These are phyloP conservation scores for Hippasteria phrygiana DNA, from an alignment of 53 echinoderm and acorn worm genomes.

Conservation along the genomic window DNA sequence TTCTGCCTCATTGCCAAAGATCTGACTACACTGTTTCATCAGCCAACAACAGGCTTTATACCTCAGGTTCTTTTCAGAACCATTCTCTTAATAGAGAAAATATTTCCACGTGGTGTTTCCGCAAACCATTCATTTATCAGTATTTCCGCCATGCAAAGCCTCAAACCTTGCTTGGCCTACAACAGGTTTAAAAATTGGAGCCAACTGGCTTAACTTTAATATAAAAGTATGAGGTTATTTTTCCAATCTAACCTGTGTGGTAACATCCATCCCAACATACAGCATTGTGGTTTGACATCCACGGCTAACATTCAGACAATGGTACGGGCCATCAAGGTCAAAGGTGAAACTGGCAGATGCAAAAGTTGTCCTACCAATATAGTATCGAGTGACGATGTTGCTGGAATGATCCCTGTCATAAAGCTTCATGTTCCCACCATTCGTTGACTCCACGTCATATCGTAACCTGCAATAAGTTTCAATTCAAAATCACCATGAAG, in stretches of 20 bases:
- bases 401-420: conserved; percentile 12
- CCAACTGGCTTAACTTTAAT: too few species aligned
- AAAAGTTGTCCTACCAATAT: conserved; percentile 10
- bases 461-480: neutral
- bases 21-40: too few species aligned
- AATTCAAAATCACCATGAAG: neutral
- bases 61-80: too few species aligned
- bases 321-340: conserved; percentile 31
- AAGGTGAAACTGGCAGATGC: conserved; percentile 17
- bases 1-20: too few species aligned
- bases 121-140: too few species aligned
- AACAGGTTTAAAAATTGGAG: too few species aligned
- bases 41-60: too few species aligned
- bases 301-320: neutral
- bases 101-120: too few species aligned
- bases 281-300: conserved; percentile 24
- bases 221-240: too few species aligned
- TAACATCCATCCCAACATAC: conserved; percentile 18
- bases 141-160: too few species aligned
- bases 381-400: neutral
- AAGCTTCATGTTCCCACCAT: conserved; percentile 37
- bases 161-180: too few species aligned
- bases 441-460: neutral
- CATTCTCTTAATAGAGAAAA: too few species aligned
- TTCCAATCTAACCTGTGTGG: neutral